Evolutionary conservation across 2,888 invertebrate genomes (phyloP).

Genomic region (Brachypalpus laphriformis): DNA sequence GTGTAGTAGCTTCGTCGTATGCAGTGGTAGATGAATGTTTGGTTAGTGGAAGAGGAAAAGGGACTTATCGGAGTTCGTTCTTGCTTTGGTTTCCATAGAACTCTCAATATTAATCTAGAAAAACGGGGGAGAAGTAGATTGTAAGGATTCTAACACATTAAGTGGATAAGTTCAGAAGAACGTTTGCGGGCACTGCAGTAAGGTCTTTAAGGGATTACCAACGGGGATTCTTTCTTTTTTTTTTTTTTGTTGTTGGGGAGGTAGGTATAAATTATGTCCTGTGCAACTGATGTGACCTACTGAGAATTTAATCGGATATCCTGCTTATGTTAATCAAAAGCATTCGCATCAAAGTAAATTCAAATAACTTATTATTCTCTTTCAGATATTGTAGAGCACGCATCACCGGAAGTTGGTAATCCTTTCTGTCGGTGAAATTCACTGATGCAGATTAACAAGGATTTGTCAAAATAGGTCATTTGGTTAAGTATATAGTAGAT

Average conservation of each 20-base stretch:
- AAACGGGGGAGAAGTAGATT: background rate
- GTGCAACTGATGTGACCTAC: constrained; percentile 41
- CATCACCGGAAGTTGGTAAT: background rate
- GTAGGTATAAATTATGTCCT: constrained; percentile 11
- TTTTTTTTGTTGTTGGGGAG: background rate
- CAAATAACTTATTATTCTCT: background rate
- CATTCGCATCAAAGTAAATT: background rate
- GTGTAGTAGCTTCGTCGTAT: background rate
- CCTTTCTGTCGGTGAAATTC: background rate
- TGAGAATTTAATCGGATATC: constrained; percentile 1
- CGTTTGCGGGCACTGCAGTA: constrained; percentile 40
- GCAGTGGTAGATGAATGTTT: background rate
- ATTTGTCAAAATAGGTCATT: constrained; percentile 2
- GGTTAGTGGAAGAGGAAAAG: background rate
- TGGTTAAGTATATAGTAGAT: background rate
- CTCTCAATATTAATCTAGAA: constrained; percentile 24
- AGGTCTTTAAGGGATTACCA: constrained; percentile 33
- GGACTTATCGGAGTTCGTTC: background rate
- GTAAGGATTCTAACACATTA: constrained; percentile 67
- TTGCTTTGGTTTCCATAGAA: background rate
- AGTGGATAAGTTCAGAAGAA: constrained; percentile 54
- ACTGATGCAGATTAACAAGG: constrained; percentile 15
- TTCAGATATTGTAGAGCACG: background rate
- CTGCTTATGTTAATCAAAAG: constrained; percentile 13
- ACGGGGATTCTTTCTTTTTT: constrained; percentile 7